Conservation (phyloP, 2,797 vertebrate genomes). For the Loriculus beryllinus region DNA sequence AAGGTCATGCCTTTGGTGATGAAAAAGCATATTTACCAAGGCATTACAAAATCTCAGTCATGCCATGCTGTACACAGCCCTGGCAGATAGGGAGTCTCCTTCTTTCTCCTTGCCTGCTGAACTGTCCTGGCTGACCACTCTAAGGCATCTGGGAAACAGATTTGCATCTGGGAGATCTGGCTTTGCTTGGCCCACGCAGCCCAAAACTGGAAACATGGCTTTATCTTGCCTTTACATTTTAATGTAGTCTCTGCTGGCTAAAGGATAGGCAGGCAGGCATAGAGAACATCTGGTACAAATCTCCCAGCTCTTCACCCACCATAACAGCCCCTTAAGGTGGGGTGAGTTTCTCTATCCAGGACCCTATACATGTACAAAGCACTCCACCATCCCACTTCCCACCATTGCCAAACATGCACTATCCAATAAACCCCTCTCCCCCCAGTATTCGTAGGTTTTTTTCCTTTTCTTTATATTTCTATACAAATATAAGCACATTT, state of each 20-base stretch:
- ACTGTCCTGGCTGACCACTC: background rate
- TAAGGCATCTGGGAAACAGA: background rate
- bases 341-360: background rate
- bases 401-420: background rate
- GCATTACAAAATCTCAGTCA: background rate
- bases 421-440: background rate
- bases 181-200: background rate
- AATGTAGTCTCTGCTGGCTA: background rate
- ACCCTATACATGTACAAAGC: background rate
- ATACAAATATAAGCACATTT: background rate
- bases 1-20: background rate
- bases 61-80: background rate
- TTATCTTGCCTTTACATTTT: background rate
- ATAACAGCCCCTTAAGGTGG: rapidly evolving
- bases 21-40: background rate
- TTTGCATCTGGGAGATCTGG: too few species aligned
- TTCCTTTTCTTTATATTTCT: background rate
- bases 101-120: background rate
- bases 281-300: background rate
- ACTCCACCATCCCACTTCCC: background rate
- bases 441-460: background rate
- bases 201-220: background rate
- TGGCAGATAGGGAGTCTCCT: background rate
- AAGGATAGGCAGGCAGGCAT: background rate
- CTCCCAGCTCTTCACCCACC: background rate